phyloP scores from a whole-genome alignment of 23 tunicate species.

The Trididemnum clinides region DNA sequence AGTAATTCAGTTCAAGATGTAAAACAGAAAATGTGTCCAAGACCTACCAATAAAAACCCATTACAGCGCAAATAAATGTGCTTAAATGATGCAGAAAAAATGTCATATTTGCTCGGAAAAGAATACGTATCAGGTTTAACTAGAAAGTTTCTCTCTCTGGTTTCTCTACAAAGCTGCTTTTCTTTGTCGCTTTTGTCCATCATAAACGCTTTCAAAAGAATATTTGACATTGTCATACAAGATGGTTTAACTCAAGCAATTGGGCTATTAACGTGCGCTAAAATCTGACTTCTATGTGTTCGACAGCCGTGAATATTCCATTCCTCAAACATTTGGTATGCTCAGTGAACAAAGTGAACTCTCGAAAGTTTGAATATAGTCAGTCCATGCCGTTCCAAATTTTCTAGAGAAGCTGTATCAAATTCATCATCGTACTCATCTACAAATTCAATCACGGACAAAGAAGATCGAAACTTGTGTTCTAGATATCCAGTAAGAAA shows the following conservation, averaged over 20 bases:
- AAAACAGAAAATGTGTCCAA: no score
- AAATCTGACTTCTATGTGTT: neutral
- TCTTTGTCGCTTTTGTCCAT: conserved; percentile 6
- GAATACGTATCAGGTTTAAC: no score
- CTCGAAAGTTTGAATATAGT: conserved; percentile 8
- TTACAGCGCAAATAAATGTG: no score
- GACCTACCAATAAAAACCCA: no score
- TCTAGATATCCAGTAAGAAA: conserved; percentile 13
- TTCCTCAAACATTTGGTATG: neutral
- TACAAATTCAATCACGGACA: neutral
- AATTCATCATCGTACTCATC: neutral
- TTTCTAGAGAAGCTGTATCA: neutral
- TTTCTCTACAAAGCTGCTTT: no score
- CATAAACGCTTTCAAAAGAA: neutral
- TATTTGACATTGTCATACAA: conserved; percentile 6
- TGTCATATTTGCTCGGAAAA: no score
- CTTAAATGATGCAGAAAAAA: no score
- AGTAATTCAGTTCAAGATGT: no score
- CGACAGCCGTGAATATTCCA: conserved; percentile 10
- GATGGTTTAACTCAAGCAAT: neutral
- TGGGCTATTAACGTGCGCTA: conserved; percentile 5
- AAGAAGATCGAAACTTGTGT: conserved; percentile 5
- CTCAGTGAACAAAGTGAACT: neutral
- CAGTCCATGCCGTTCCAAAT: conserved; percentile 14
- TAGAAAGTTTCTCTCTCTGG: no score